These are phyloP conservation scores for Lacanobia oleracea DNA, from an alignment of 2,888 invertebrate species.

Conservation along the genomic window DNA sequence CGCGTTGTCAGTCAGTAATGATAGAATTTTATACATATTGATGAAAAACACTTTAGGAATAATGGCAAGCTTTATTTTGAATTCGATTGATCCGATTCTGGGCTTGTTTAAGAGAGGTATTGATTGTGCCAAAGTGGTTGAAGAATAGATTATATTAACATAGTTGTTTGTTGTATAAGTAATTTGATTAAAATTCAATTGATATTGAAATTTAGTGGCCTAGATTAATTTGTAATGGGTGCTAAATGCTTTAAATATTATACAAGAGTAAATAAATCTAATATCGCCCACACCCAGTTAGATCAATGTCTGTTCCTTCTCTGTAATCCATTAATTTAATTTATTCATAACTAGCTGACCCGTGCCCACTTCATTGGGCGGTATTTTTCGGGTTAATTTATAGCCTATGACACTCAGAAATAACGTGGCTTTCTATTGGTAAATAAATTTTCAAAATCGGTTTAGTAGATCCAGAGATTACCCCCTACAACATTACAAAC, in stretches of 20 bases:
- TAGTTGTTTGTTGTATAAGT: conserved; percentile 11
- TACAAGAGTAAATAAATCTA: neutral
- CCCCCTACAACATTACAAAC: no score
- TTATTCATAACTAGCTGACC: no score
- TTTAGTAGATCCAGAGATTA: no score
- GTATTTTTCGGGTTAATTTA: no score
- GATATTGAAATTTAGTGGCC: conserved; percentile 28
- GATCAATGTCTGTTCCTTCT: neutral
- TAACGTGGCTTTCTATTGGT: no score
- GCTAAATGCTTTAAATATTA: neutral
- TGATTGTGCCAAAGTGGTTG: conserved; percentile 5
- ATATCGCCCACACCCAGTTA: neutral
- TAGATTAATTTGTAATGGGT: conserved; percentile 20
- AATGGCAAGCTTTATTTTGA: neutral
- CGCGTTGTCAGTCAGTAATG: no score
- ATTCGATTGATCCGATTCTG: conserved; percentile 27
- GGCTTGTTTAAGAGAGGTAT: neutral
- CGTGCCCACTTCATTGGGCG: no score
- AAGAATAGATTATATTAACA: conserved; percentile 37
- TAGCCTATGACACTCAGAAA: no score
- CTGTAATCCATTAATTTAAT: no score
- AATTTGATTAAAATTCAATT: conserved; percentile 29
- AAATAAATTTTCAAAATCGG: no score
- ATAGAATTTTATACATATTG: no score
- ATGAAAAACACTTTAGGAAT: neutral